Percentiles rank a stretch among this genome's conserved stretches.
These are phyloP conservation scores for Ammodramus savannarum DNA, from an alignment of 2,113 vertebrate species.

Conservation along the genomic window DNA sequence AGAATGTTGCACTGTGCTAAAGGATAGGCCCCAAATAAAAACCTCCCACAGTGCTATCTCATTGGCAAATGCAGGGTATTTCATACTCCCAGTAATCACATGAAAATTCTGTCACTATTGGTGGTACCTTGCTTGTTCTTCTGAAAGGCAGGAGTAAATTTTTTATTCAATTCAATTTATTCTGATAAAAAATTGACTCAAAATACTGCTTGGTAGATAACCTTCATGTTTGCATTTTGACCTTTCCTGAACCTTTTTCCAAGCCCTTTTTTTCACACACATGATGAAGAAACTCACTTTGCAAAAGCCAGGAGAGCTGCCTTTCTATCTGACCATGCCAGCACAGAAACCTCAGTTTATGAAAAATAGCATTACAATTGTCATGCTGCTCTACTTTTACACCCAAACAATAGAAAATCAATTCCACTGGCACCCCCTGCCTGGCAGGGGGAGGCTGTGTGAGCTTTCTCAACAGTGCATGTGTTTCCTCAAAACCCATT, in stretches of 20 bases:
- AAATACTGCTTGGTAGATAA: neutral
- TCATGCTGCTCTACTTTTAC: neutral
- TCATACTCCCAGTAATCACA: fast-evolving
- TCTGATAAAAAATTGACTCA: neutral
- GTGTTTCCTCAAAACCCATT: neutral
- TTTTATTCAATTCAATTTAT: neutral
- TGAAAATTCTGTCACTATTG: neutral
- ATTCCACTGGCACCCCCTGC: neutral
- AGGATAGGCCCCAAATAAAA: neutral
- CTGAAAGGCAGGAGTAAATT: neutral
- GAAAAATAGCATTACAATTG: neutral
- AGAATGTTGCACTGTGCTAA: neutral
- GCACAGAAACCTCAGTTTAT: neutral
- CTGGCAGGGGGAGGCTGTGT: neutral
- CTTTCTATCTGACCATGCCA: neutral
- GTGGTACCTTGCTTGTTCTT: neutral
- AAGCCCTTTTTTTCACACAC: neutral
- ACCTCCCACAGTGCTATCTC: neutral
- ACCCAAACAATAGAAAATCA: slow-evolving; percentile 21
- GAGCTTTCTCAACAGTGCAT: neutral
- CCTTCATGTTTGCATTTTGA: neutral
- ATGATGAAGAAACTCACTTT: neutral
- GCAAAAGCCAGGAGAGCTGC: neutral
- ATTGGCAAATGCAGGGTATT: neutral
- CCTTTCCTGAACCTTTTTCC: neutral